These are phyloP conservation scores for Lithophane leautieri DNA, from an alignment of 2,888 invertebrate genomes.

Conservation along the genomic window DNA sequence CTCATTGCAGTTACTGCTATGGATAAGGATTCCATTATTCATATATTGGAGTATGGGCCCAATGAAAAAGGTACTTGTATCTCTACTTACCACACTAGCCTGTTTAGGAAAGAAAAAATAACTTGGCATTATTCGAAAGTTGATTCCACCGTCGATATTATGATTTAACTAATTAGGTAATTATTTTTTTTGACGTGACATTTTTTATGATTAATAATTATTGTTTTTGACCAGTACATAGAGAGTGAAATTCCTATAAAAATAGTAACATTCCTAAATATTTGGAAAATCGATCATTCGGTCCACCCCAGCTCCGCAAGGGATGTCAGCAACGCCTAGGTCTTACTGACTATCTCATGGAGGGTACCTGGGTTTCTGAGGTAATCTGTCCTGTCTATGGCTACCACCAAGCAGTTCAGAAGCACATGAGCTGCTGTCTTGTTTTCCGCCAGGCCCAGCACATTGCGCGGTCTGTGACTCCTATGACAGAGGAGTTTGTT, in stretches of 20 bases:
- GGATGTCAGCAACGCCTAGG: not conserved
- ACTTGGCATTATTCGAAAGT: not conserved
- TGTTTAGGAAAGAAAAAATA: not conserved
- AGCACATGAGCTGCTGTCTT: not conserved
- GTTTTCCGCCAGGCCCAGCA: not conserved
- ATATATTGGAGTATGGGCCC: conserved; percentile 76
- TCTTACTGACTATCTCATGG: not conserved
- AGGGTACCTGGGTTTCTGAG: not conserved
- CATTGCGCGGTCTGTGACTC: not conserved
- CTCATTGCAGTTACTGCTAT: conserved; percentile 91
- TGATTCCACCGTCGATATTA: not conserved
- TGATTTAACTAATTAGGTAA: not conserved
- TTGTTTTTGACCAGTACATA: not conserved
- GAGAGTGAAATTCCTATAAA: not conserved
- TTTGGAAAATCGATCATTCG: not conserved
- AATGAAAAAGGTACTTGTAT: conserved; percentile 74
- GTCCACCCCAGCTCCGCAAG: not conserved
- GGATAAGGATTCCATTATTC: conserved; percentile 88
- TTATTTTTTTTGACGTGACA: not conserved
- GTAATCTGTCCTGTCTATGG: not conserved
- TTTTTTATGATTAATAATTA: not conserved
- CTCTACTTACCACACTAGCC: not conserved
- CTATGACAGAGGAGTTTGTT: not conserved
- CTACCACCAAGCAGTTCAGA: not conserved
- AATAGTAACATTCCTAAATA: too few species aligned